Evolutionary conservation across 2,113 vertebrate species (phyloP), one percentile per base, ranked within the genome.

Genomic region (Limnothrissa miodon): DNA sequence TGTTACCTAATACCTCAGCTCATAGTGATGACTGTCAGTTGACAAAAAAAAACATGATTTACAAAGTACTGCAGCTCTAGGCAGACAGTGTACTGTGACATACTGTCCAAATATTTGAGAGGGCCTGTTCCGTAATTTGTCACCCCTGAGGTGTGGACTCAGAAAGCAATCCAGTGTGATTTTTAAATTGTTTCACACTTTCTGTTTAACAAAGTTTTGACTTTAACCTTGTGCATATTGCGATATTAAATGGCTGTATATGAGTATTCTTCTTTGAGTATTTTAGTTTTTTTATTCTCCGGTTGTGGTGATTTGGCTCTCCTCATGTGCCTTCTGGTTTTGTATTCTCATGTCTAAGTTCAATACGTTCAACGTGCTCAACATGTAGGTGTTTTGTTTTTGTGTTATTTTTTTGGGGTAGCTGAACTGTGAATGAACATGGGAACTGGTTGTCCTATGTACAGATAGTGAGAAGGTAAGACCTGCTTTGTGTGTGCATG

Each of bases 61-160:
- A 53, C 48, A 21, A 53, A 19, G 56, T 33, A 2, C 25, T 33
- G 62, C 62, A 10, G 62, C 62, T 2, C 62, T 33, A 70, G 62
- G 1, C 62, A 45, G 39, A 15, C 36, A 4, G 8, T 45, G 21
- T 45, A 23, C 42, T 42, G 42, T 42, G 2, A 15, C 29, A 36
- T 6, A 33, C 45, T 45, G 78, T 44, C 56, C 53, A 44, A 56
- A 70, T 82, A 44, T 74, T 46, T 66, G 39, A 82, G 81, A 66
- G 5, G 10, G 15, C 46, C 4, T 45, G 4, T 59, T 44, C 23
- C 29, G 44, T 82, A 45, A 62, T 81, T 39, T 44, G 13, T 53
- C 42, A 17, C 48, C 51, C 5, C 9, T 4, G 36, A 25, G 80
- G 80, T 13, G n/a, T 59, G 3, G 46, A 39, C 23, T 13, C 8